These are phyloP conservation scores for Heliornis fulica DNA, from an alignment of 2,113 vertebrate genomes.

Conservation along the genomic window DNA sequence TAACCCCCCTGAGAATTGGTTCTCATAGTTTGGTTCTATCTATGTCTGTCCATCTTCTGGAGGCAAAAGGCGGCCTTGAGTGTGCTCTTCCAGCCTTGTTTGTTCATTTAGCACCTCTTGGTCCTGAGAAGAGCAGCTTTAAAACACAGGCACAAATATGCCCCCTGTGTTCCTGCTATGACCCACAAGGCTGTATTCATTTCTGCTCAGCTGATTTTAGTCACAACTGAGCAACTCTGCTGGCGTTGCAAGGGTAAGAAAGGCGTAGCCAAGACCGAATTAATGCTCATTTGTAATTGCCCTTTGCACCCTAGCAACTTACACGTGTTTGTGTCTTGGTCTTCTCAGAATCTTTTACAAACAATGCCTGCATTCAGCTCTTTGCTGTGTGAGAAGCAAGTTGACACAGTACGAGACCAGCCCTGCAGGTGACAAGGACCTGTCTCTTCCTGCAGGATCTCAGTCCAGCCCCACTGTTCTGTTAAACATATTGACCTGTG, in stretches of 20 bases:
- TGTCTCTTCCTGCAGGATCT: background rate
- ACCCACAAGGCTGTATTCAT: background rate
- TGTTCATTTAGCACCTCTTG: background rate
- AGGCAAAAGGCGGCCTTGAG: background rate
- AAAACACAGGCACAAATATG: background rate
- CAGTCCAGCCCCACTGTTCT: background rate
- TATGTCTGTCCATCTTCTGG: background rate
- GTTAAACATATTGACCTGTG: background rate
- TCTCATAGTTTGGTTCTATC: background rate
- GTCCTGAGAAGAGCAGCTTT: background rate
- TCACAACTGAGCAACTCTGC: background rate
- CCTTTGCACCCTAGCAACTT: background rate
- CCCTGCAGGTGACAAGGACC: background rate
- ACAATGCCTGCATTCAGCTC: background rate
- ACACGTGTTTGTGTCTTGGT: background rate
- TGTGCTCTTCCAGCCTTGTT: background rate
- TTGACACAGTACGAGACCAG: fast-evolving
- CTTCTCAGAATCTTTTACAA: background rate
- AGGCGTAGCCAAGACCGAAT: background rate
- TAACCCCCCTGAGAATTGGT: background rate
- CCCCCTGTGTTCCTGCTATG: background rate
- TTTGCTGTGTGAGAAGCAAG: background rate
- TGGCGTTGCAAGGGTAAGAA: background rate
- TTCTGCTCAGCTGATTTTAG: background rate
- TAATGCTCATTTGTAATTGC: background rate